A percentile compares a stretch with the other conserved stretches of the same genome.
Conservation (phyloP, 2,888 invertebrate species). For the Cerceris ruficornis region DNA sequence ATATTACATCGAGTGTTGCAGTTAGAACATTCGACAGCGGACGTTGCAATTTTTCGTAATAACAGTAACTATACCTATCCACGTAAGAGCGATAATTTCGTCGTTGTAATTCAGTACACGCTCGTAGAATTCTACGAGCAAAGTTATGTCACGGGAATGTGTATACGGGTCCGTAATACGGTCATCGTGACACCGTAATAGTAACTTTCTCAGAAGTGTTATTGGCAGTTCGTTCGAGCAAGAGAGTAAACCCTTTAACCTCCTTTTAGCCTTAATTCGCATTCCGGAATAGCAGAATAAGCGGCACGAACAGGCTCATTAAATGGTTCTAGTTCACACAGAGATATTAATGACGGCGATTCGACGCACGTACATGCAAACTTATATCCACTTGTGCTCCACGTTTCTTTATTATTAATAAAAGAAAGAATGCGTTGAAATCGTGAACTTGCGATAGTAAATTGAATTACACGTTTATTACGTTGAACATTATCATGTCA, state of each 20-base stretch:
- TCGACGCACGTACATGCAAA: slow-evolving; percentile 33
- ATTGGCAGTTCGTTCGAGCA: slow-evolving; percentile 23
- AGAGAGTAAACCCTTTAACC: slow-evolving; percentile 41
- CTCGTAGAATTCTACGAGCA: slow-evolving; percentile 8
- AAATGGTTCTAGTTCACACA: slow-evolving; percentile 11
- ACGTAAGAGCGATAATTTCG: neutral
- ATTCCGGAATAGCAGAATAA: slow-evolving; percentile 41
- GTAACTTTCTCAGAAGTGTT: slow-evolving; percentile 46
- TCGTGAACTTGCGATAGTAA: no score
- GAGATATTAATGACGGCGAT: neutral
- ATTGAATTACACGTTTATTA: no score
- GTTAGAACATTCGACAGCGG: no score
- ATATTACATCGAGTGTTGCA: no score
- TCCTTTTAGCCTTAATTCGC: slow-evolving; percentile 42
- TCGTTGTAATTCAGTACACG: slow-evolving; percentile 8
- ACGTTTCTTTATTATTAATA: neutral
- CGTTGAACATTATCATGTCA: no score
- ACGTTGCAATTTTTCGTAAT: neutral
- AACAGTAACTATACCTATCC: neutral
- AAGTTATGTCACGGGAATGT: slow-evolving; percentile 44
- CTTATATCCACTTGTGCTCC: slow-evolving; percentile 12
- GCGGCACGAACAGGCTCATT: slow-evolving; percentile 29
- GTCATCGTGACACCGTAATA: slow-evolving; percentile 29
- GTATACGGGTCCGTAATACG: slow-evolving; percentile 31
- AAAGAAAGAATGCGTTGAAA: neutral